Conservation (phyloP, 2,113 vertebrate genomes). For the Thalassarche chlororhynchos region DNA sequence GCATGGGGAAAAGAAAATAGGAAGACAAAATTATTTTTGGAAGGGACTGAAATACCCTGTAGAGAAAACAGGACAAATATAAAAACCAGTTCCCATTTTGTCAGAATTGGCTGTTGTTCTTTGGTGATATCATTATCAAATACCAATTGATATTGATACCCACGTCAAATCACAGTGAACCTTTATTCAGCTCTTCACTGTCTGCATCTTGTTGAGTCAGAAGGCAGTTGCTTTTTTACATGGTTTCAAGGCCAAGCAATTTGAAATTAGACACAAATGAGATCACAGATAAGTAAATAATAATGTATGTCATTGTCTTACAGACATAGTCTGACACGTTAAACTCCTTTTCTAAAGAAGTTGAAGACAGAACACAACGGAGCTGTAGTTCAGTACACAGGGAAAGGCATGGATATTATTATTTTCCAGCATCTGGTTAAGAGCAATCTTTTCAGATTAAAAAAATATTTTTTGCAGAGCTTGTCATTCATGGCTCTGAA, state of each 20-base stretch:
- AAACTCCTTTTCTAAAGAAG: conserved; percentile 13
- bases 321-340: neutral
- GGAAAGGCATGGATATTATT: neutral
- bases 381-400: neutral
- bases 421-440: neutral
- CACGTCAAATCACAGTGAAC: neutral
- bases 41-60: neutral
- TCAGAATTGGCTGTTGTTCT: neutral
- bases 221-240: neutral
- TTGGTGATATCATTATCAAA: neutral
- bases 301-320: neutral
- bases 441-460: neutral
- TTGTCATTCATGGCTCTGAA: neutral
- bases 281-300: conserved; percentile 21
- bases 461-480: neutral
- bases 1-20: rapidly evolving
- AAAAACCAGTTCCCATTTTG: neutral
- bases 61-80: neutral
- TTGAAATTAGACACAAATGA: conserved; percentile 7
- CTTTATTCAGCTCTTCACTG: neutral
- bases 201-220: neutral
- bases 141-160: neutral
- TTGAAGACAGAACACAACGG: neutral
- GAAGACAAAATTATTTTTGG: neutral
- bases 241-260: neutral